phyloP scores from a whole-genome alignment of 2,113 vertebrate species.

The Aspiorhynchus laticeps region DNA sequence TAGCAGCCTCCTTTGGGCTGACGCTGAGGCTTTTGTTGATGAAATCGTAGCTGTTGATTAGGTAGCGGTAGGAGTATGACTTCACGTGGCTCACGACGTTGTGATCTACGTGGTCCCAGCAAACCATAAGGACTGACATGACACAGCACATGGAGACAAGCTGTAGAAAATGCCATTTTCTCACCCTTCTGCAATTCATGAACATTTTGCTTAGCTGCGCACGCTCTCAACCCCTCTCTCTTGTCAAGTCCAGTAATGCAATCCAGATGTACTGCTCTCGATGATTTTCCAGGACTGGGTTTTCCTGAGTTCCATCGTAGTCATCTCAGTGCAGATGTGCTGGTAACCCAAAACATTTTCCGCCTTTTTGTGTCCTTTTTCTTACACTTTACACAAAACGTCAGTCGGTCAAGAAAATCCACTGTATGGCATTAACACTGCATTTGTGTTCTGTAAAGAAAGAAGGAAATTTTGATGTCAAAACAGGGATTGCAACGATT shows the following conservation, averaged over 20 bases:
- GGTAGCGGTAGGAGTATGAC: conserved; percentile 89
- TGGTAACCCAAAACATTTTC: background rate
- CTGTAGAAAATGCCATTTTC: conserved; percentile 82
- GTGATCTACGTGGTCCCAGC: conserved; percentile 82
- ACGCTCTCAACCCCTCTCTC: background rate
- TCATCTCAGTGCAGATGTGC: conserved; percentile 14
- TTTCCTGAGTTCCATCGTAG: conserved; percentile 47
- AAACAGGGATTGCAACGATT: background rate
- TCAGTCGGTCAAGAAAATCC: background rate
- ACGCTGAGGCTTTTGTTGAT: conserved; percentile 81
- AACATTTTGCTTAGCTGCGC: conserved; percentile 78
- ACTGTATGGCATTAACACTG: background rate
- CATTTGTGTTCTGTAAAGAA: conserved; percentile 14
- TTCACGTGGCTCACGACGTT: conserved; percentile 83
- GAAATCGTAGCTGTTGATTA: conserved; percentile 88
- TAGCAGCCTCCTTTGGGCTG: conserved; percentile 62
- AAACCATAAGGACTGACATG: conserved; percentile 80
- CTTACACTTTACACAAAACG: background rate
- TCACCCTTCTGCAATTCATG: conserved; percentile 80
- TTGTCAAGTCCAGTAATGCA: conserved; percentile 56
- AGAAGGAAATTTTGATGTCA: no score
- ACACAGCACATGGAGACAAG: conserved; percentile 82
- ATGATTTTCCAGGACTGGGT: background rate
- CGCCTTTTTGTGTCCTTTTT: background rate
- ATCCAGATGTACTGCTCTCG: background rate